A percentile compares a stretch with the other conserved stretches of the same genome.
These are phyloP conservation scores for Vulpes lagopus DNA, from an alignment of 2,113 vertebrate species.

Conservation along the genomic window DNA sequence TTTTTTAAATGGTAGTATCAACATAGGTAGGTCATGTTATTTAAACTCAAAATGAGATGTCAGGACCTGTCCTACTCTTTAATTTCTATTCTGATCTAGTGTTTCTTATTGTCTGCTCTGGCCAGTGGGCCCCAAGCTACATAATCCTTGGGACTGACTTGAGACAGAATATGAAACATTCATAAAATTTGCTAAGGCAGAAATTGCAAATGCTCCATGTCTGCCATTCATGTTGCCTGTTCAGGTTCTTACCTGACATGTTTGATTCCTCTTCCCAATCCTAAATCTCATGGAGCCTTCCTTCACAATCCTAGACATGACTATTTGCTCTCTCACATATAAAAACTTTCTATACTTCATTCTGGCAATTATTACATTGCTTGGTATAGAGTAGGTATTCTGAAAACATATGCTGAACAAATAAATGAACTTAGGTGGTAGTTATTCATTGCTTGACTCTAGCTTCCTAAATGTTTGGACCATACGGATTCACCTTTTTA, in stretches of 20 bases:
- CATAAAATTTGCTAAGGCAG: background rate
- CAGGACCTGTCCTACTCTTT: background rate
- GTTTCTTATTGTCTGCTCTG: background rate
- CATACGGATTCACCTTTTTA: background rate
- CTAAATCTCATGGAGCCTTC: background rate
- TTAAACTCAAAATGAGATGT: conserved; percentile 23
- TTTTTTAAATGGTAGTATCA: background rate
- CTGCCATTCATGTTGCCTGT: background rate
- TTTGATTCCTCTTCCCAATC: background rate
- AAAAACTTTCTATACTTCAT: background rate
- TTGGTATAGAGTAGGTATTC: background rate
- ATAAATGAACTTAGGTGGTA: background rate
- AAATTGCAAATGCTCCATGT: background rate
- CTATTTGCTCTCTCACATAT: background rate
- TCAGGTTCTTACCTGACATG: background rate
- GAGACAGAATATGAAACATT: background rate
- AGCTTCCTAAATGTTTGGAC: background rate
- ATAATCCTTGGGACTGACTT: background rate
- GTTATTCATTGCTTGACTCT: background rate
- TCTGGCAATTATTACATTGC: background rate
- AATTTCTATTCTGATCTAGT: background rate
- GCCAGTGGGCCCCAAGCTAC: background rate
- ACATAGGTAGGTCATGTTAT: background rate
- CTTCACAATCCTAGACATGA: background rate
- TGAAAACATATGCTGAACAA: background rate